These are phyloP conservation scores for Ashinkailepas kermadecensis DNA, from an alignment of 2,888 invertebrate species.

Conservation along the genomic window DNA sequence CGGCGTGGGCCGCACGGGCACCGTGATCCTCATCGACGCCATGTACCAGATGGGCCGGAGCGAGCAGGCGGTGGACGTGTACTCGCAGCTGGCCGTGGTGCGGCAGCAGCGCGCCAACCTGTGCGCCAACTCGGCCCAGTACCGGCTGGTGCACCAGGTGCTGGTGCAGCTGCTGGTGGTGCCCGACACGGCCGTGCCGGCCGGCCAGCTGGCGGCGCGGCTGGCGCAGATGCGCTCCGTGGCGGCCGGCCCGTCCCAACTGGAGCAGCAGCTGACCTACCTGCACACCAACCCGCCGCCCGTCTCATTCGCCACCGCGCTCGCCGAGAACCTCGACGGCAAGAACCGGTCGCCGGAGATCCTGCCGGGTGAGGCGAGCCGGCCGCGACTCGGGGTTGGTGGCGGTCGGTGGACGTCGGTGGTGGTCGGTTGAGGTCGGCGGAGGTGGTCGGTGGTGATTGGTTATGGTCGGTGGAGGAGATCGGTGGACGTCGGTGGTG, in stretches of 20 bases:
- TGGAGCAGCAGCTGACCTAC: not conserved
- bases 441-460: no score
- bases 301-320: no score
- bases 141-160: conserved; percentile 45
- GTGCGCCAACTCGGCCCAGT: conserved; percentile 41
- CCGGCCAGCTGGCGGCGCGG: conserved; percentile 31
- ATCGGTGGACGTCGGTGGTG: no score
- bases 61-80: conserved; percentile 10
- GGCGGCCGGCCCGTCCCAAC: not conserved
- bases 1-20: conserved; percentile 56
- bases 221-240: not conserved
- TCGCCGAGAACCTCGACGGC: not conserved
- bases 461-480: no score
- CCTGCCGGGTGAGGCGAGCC: not conserved
- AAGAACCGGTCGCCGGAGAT: conserved; percentile 1
- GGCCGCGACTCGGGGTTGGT: no score
- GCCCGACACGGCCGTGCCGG: conserved; percentile 41
- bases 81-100: not conserved
- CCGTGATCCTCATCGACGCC: conserved; percentile 52
- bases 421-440: no score
- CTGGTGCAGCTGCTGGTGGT: conserved; percentile 44
- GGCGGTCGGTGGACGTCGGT: no score
- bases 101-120: conserved; percentile 9
- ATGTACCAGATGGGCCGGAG: conserved; percentile 44
- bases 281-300: not conserved